Base-by-base conservation (phyloP, 2,797 vertebrate genomes). In the Acanthurus leucopareius region DNA sequence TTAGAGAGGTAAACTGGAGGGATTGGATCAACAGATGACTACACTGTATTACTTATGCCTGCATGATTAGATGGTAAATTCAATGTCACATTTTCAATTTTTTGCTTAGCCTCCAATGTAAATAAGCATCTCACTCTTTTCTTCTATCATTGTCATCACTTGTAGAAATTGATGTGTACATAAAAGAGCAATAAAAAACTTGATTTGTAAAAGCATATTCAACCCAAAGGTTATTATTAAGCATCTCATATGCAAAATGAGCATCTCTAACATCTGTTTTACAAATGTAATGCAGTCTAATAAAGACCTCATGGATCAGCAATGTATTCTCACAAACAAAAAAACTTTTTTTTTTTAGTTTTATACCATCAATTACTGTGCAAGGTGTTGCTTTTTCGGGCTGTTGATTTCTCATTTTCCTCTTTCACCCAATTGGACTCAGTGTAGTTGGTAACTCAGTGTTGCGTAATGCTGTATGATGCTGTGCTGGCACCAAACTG, bases 341-440 rank as follows among this genome's bases (percentile, higher is more conserved):
- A 67, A 54, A 6, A 49, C 10, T 8, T 60, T 60, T 69, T 66
- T 25, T 20, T 49, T 28, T 64, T 19, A 47, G 25, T 53, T 69
- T 60, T 20, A 58, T 59, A 9, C 45, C 32, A 71, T 72, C 49
- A 79, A 44, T 79, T 72, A 72, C 1, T 71, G 42, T 71, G 70
- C 38, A 77, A 75, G 20, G 64, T 73, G 54, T 35, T 75, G 8
- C 44, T 82, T 83, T 84, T 62, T 86, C 54, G 62, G 51, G 20
- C 64, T 61, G 68, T 69, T 73, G 77, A 77, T 66, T 79, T 86
- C 67, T 79, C 73, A 66, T 77, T 88, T 83, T 66, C 25, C 67
- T 77, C 40, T 69, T 52, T 77, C 63, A 75, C 47, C 60, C 16
- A 59, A 13, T 54, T 73, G 56, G 74, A 87, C 65, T 32, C 10